These are phyloP conservation scores for Penaeus japonicus DNA, from an alignment of 1,140 invertebrate species.

Conservation along the genomic window DNA sequence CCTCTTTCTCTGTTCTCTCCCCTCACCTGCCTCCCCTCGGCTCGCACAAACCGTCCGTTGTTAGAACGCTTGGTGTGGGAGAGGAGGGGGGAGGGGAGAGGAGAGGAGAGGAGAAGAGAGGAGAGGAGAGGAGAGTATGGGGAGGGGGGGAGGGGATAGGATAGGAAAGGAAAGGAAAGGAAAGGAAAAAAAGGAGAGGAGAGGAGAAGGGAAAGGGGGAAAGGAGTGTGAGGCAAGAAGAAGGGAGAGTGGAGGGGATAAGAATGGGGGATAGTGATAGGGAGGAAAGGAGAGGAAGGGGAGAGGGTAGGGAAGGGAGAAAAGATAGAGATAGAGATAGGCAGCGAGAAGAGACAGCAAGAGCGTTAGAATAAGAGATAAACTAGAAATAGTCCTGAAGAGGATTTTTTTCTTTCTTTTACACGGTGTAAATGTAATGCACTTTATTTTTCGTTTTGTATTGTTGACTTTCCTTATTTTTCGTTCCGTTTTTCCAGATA, in stretches of 20 bases:
- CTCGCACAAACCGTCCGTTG: not conserved
- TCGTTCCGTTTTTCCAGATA: too few relatives aligned
- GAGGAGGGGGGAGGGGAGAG: not conserved
- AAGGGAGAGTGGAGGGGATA: not conserved
- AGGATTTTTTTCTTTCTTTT: too few relatives aligned
- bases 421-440: too few relatives aligned
- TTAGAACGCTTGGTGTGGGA: not conserved
- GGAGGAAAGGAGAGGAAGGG: not conserved
- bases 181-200: not conserved
- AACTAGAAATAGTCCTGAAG: too few relatives aligned
- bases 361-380: not conserved
- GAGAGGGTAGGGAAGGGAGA: not conserved
- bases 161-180: not conserved
- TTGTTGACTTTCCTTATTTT: too few relatives aligned
- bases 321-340: not conserved
- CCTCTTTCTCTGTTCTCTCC: too few relatives aligned
- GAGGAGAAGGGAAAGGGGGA: not conserved
- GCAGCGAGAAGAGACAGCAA: not conserved
- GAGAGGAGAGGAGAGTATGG: not conserved
- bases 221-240: not conserved
- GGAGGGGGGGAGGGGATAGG: not conserved
- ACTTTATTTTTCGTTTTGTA: too few relatives aligned
- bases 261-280: too few relatives aligned
- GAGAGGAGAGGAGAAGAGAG: not conserved
- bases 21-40: not conserved